phyloP scores from a whole-genome alignment of 2,113 vertebrate species.

The Pygathrix nemaeus region DNA sequence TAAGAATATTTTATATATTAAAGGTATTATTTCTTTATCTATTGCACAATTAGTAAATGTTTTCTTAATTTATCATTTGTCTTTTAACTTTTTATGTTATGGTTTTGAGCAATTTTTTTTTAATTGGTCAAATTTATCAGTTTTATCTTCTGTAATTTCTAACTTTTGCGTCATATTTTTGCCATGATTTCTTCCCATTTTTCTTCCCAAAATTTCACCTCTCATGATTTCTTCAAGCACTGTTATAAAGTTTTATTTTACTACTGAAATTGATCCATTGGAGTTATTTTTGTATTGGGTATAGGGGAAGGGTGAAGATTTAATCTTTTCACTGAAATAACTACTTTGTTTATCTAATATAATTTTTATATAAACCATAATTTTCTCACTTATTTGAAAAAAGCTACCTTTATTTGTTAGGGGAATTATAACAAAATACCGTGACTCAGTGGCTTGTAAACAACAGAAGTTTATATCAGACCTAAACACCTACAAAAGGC shows the following conservation, averaged over 20 bases:
- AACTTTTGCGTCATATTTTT: background rate
- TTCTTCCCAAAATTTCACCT: background rate
- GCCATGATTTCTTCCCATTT: background rate
- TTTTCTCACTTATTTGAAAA: background rate
- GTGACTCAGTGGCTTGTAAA: background rate
- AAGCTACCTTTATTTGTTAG: background rate
- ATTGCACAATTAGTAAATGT: background rate
- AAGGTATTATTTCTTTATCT: background rate
- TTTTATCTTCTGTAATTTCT: background rate
- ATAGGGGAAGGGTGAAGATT: background rate
- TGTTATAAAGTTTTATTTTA: background rate
- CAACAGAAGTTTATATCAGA: background rate
- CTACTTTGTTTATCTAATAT: background rate
- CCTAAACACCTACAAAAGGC: background rate
- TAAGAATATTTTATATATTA: background rate
- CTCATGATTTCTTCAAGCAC: background rate
- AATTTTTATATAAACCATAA: background rate
- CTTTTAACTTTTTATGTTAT: background rate
- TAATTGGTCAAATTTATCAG: background rate
- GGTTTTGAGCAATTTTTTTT: background rate
- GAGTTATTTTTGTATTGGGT: background rate
- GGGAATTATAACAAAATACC: background rate
- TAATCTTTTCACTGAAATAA: background rate
- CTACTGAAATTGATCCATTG: background rate
- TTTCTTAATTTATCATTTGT: background rate